Percentiles rank a stretch among this genome's conserved stretches.
Evolutionary conservation across 2,888 invertebrate genomes (phyloP).

Genomic region (Eupithecia inturbata): DNA sequence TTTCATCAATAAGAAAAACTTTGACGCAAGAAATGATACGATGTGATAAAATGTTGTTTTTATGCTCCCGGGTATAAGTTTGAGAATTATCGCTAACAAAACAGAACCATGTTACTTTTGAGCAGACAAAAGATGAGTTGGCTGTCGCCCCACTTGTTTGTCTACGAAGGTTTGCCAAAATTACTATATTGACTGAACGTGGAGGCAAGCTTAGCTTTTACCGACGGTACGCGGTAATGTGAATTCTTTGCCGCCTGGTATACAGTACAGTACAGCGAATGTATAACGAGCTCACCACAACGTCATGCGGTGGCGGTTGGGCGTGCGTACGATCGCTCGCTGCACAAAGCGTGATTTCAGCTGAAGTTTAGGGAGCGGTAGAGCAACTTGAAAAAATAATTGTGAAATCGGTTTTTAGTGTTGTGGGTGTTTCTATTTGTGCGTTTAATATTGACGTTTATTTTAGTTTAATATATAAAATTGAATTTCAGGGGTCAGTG

Average conservation of each 20-base stretch:
- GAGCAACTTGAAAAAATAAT: conserved; percentile 5
- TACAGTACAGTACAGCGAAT: conserved; percentile 20
- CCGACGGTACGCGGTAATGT: conserved; percentile 55
- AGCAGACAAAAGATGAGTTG: conserved; percentile 83
- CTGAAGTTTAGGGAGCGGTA: conserved; percentile 12
- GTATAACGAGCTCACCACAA: conserved; percentile 19
- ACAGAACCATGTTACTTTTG: conserved; percentile 76
- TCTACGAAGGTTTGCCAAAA: conserved; percentile 83
- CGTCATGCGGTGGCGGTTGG: conserved; percentile 15
- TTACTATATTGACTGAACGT: conserved; percentile 81
- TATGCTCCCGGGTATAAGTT: conserved; percentile 46
- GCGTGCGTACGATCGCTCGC: conserved; percentile 12
- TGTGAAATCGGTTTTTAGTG: conserved; percentile 13
- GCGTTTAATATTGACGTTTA: conserved; percentile 35
- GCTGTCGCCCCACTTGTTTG: conserved; percentile 82
- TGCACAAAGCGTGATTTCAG: conserved; percentile 15
- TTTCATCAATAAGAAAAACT: conserved; percentile 14
- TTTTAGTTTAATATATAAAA: conserved; percentile 42
- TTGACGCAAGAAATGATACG: conserved; percentile 7
- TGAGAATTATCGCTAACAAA: conserved; percentile 73
- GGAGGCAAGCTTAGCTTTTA: conserved; percentile 71
- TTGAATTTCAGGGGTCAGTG: conserved; percentile 76
- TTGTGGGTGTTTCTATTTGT: conserved; percentile 16
- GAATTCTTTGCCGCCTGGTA: conserved; percentile 56
- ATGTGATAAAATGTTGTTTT: conserved; percentile 18